A percentile compares a stretch with the other conserved stretches of the same genome.
phyloP scores from a whole-genome alignment of 2,113 vertebrate species.

The Lepus americanus region DNA sequence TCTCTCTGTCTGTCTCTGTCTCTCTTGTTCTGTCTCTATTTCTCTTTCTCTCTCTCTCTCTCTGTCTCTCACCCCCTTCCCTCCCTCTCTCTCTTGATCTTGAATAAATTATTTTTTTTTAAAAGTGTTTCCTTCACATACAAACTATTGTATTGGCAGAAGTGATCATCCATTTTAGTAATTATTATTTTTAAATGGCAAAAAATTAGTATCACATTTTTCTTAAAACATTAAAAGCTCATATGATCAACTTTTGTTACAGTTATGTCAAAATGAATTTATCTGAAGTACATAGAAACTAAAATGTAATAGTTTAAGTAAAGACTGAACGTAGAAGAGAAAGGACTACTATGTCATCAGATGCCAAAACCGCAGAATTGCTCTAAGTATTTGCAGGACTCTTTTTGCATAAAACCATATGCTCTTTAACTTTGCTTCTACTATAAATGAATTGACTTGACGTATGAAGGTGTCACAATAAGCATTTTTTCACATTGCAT shows the following conservation, averaged over 20 bases:
- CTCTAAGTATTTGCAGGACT: conserved; percentile 5
- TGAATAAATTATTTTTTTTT: no score
- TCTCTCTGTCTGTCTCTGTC: no score
- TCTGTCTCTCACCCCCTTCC: no score
- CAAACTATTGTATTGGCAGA: neutral
- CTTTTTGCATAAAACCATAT: neutral
- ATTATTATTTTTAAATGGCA: neutral
- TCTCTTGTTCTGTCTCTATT: no score
- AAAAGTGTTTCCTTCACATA: neutral
- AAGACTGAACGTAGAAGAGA: neutral
- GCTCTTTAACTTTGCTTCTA: neutral
- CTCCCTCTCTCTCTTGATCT: no score
- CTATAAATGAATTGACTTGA: conserved; percentile 15
- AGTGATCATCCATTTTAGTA: neutral
- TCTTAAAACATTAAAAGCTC: neutral
- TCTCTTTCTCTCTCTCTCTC: no score
- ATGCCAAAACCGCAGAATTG: conserved; percentile 54
- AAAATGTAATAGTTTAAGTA: conserved; percentile 2
- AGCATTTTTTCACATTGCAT: neutral
- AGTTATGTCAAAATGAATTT: neutral
- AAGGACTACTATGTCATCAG: neutral
- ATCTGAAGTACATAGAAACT: conserved; percentile 25
- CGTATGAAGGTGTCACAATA: conserved; percentile 2
- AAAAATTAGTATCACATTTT: neutral
- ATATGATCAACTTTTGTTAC: neutral